Base-by-base conservation (phyloP, 2,113 vertebrate genomes). In the Oncorhynchus tshawytscha region DNA sequence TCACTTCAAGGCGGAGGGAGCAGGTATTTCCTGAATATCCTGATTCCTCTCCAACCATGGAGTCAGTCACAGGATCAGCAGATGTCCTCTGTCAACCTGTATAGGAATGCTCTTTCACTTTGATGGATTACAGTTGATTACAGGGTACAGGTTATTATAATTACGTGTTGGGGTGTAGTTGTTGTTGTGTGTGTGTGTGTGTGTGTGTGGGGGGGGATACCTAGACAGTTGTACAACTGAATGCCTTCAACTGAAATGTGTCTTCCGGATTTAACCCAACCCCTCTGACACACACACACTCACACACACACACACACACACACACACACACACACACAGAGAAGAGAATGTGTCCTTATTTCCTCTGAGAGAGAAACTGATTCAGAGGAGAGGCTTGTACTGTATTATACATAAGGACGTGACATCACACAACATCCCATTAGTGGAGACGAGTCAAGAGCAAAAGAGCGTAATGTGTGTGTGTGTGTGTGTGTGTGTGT, bases 1-100 rank as follows among this genome's bases (percentile, higher is more conserved):
- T 91, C 83, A 71, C 80, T 77, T 78, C 60, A 90, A 88, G 88
- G 88, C 87, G 85, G 84, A 91, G 81, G 85, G 84, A 91, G 82
- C 91, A 90, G 89, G 90, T 90, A 88, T 91, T 92, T 93, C 92
- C 89, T 90, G 93, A 90, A 87, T 86, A 82, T 91, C 92, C 90
- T 86, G 90, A 82, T 90, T 77, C 31, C 78, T 78, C 66, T 68
- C 75, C 76, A 82, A 84, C 77, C 76, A 68, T 24, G 15, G 12
- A 54, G 49, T 54, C 49, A 54, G 49, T 74, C 70, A 79, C 72
- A 67, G 60, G 78, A 64, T 22, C 65, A 22, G n/a, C 7, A 34
- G 13, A 15, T 16, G 31, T 34, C 31, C 3, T 54, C 0, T 54
- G 68, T 82, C 79, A 67, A 39, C 24, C 27, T 64, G 4, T 22